phyloP scores from a whole-genome alignment of 2,113 vertebrate genomes.

The Nycticebus coucang region DNA sequence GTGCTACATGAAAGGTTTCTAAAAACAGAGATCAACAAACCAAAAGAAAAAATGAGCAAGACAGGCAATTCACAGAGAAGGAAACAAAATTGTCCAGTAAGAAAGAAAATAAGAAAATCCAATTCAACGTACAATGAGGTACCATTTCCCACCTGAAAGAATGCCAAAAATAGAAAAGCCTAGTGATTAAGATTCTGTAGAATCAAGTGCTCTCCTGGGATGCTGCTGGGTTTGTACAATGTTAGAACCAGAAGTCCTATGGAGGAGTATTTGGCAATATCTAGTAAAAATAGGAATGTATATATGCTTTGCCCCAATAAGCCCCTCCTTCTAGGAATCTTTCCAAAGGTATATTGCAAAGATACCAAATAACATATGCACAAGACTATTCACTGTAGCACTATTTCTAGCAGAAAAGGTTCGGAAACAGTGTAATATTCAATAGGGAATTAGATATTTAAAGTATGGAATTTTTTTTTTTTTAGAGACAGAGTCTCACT shows the following conservation, averaged over 20 bases:
- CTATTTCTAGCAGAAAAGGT: background rate
- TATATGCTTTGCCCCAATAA: background rate
- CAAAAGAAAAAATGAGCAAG: slow-evolving; percentile 8
- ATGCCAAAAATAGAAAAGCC: background rate
- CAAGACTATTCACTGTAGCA: background rate
- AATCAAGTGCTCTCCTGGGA: background rate
- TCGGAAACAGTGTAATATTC: background rate
- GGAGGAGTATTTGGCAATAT: background rate
- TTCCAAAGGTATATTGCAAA: background rate
- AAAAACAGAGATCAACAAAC: background rate
- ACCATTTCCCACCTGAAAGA: background rate
- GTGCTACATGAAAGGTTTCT: background rate
- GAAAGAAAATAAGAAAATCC: background rate
- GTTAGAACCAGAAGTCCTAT: background rate
- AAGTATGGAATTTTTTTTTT: too few species aligned
- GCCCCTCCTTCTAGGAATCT: background rate
- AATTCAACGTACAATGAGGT: background rate
- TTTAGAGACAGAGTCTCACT: too few species aligned
- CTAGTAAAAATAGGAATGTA: background rate
- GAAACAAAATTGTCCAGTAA: background rate
- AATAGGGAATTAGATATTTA: background rate
- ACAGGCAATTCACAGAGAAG: background rate
- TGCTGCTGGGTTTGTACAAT: background rate
- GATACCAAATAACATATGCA: background rate
- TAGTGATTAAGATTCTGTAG: background rate